Base-by-base conservation (phyloP, 2,888 invertebrate species). In the Tiliacea aurago region DNA sequence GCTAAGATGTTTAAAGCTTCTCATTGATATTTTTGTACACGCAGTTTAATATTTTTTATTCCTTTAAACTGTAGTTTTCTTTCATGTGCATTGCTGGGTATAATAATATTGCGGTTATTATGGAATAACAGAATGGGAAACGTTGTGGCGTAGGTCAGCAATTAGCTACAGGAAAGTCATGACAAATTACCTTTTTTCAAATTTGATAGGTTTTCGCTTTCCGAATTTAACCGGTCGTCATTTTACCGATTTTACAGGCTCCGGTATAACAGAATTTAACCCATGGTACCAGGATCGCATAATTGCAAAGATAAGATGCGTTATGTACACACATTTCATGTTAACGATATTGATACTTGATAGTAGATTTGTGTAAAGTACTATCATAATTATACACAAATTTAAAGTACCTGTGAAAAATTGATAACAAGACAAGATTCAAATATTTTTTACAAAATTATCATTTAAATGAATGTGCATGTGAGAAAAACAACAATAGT, bases 291-390 rank as follows among this genome's bases (percentile, higher is more conserved):
- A 82, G 79, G 78, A 67, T 61, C 49, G 33, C 72, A 78, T 80
- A 71, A 79, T 66, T 77, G 15, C 59, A 6, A 49, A 83, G 83
- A 78, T 83, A 68, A 82, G 49, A 51, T 62, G 20, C n/a, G 11
- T 33, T 41, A 66, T 47, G 53, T 56, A 47, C 23, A 81, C 45
- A 70, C 11, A 62, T 69, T 66, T 68, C 45, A 59, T 67, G 49
- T 63, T 76, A 64, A 47, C 64, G 33, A n/a, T 66, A 41, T 53
- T 49, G 65, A 76, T 61, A 56, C 13, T 51, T 37, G 37, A 79
- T 81, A 55, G n/a, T n/a, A n/a, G n/a, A n/a, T n/a, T n/a, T n/a
- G n/a, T n/a, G n/a, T n/a, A n/a, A n/a, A n/a, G n/a, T 45, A 10
- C 20, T 62, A 79, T 70, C 70, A 7, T 49, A 70, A 78, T 71